phyloP scores from a whole-genome alignment of 2,888 invertebrate species.

The Pogonocherus hispidulus region DNA sequence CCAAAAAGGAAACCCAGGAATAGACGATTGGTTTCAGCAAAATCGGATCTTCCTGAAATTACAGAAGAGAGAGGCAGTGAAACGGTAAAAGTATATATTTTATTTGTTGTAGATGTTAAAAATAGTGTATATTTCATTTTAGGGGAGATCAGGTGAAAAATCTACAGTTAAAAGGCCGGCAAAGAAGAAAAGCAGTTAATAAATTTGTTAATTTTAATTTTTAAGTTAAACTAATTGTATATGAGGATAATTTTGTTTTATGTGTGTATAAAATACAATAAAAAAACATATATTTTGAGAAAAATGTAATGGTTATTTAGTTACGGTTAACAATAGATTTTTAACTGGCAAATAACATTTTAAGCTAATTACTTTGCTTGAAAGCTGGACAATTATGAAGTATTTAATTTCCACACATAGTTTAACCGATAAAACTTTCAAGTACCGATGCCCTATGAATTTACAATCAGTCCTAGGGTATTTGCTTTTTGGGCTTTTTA shows the following conservation, averaged over 20 bases:
- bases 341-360: too few relatives aligned
- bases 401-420: too few relatives aligned
- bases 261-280: conserved; percentile 16
- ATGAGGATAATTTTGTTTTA: conserved; percentile 6
- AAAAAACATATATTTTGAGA: neutral
- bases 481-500: too few relatives aligned
- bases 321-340: too few relatives aligned
- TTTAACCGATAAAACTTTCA: too few relatives aligned
- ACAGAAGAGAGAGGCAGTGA: conserved; percentile 40
- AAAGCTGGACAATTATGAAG: too few relatives aligned
- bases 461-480: too few relatives aligned
- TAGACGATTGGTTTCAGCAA: conserved; percentile 36
- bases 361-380: too few relatives aligned
- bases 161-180: conserved; percentile 10
- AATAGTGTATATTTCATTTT: conserved; percentile 6
- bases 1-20: conserved; percentile 35
- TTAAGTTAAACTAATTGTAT: conserved; percentile 8
- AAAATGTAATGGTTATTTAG: too few relatives aligned
- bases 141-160: conserved; percentile 12
- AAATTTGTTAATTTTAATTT: conserved; percentile 4
- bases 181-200: conserved; percentile 17
- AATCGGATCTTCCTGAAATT: conserved; percentile 46
- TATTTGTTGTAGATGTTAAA: neutral
- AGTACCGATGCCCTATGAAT: too few relatives aligned
- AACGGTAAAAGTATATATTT: conserved; percentile 19